Conservation (phyloP, 1,140 invertebrate genomes). For the Drosophila sulfurigaster region DNA sequence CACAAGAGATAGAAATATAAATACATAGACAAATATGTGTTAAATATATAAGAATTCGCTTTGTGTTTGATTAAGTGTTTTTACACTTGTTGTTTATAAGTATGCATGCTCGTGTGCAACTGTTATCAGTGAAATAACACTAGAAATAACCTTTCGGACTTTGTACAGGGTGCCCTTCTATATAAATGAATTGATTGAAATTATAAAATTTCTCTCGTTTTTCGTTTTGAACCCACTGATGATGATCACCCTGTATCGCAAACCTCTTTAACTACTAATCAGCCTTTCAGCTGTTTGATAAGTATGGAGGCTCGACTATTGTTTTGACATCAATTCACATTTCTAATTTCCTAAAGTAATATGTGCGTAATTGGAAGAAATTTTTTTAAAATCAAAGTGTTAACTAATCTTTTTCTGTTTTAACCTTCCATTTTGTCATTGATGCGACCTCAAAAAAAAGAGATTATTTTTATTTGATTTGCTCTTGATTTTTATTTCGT, state of each 20-base stretch:
- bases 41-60: constrained; percentile 1
- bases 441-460: constrained; percentile 33
- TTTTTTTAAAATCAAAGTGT: background rate
- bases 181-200: background rate
- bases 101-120: background rate
- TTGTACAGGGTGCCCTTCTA: background rate
- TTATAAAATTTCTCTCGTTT: background rate
- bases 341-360: background rate
- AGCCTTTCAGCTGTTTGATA: constrained; percentile 18
- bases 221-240: no score
- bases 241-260: background rate
- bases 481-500: background rate
- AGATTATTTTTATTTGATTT: background rate
- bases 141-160: background rate
- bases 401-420: background rate
- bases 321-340: background rate
- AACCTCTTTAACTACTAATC: constrained; percentile 1
- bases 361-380: background rate
- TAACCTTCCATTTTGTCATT: constrained; percentile 40
- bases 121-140: constrained; percentile 16
- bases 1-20: background rate
- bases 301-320: constrained; percentile 25
- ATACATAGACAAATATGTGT: background rate
- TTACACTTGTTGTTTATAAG: background rate
- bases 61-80: constrained; percentile 3